Evolutionary conservation across 2,113 vertebrate species (phyloP).

Genomic region (Chitala chitala): DNA sequence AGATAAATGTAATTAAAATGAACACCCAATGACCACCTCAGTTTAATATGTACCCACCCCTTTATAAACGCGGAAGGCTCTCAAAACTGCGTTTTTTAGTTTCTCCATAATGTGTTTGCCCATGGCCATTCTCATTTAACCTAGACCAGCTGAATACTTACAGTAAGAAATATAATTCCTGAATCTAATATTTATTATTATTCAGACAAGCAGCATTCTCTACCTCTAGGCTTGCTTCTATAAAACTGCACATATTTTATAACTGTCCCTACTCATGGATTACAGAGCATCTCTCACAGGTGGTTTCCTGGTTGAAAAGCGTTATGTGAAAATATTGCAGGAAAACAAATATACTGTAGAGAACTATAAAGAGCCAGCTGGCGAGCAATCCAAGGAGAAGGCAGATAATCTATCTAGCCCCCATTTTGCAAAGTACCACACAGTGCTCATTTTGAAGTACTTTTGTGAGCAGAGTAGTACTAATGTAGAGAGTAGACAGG

Average conservation of each 20-base stretch:
- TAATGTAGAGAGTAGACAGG: too few species aligned
- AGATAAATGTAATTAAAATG: neutral
- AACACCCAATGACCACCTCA: too few species aligned
- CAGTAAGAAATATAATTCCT: neutral
- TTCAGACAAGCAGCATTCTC: neutral
- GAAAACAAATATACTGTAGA: neutral
- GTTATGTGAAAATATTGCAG: neutral
- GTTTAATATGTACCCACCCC: neutral
- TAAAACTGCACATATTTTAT: neutral
- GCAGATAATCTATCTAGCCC: neutral
- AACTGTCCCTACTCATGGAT: constrained; percentile 3
- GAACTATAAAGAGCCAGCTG: neutral
- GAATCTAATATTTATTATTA: neutral
- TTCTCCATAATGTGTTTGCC: neutral
- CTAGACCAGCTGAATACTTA: neutral
- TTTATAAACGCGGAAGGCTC: constrained; percentile 17
- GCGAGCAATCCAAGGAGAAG: neutral
- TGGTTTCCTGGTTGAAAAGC: neutral
- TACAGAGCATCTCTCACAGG: constrained; percentile 3
- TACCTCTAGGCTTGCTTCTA: constrained; percentile 10
- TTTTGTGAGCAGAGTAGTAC: neutral
- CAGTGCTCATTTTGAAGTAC: too few species aligned
- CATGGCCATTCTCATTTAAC: neutral
- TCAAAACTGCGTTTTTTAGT: constrained; percentile 10
- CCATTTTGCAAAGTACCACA: too few species aligned